These are phyloP conservation scores for Etheostoma cragini DNA, from an alignment of 2,113 vertebrate genomes.

Conservation along the genomic window DNA sequence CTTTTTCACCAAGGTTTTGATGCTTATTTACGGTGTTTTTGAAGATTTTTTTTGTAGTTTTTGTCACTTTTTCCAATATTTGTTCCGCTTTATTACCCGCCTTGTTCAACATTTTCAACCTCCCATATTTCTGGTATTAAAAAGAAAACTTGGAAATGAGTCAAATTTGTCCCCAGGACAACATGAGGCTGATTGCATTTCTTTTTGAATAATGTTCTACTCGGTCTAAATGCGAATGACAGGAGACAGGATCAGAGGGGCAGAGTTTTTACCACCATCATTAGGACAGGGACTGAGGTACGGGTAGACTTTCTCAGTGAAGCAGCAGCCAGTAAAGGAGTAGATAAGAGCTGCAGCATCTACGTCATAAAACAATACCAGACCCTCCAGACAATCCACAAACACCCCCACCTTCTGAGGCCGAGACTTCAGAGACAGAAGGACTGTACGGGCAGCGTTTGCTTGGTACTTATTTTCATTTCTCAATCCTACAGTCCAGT, in stretches of 20 bases:
- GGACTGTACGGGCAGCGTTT: fast-evolving
- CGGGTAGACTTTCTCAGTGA: not conserved
- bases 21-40: no score
- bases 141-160: no score
- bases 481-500: slow-evolving; percentile 24
- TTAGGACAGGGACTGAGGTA: not conserved
- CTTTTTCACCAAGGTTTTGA: no score
- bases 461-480: not conserved
- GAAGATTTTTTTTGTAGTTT: no score
- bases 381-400: slow-evolving; percentile 16
- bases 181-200: no score
- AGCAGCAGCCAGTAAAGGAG: slow-evolving; percentile 7
- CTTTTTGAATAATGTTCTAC: no score
- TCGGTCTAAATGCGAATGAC: not conserved
- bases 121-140: no score
- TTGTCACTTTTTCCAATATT: no score
- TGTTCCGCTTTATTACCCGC: no score
- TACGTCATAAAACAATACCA: slow-evolving; percentile 18
- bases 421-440: not conserved
- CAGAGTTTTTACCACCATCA: not conserved
- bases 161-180: no score
- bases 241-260: slow-evolving; percentile 4
- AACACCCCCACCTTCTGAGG: slow-evolving; percentile 34
- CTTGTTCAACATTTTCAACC: no score
- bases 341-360: slow-evolving; percentile 1